Percentiles rank a stretch among this genome's conserved stretches.
Evolutionary conservation across 92 coral and sea anemone genomes (phyloP).

Genomic region (Blastomussa wellsi): DNA sequence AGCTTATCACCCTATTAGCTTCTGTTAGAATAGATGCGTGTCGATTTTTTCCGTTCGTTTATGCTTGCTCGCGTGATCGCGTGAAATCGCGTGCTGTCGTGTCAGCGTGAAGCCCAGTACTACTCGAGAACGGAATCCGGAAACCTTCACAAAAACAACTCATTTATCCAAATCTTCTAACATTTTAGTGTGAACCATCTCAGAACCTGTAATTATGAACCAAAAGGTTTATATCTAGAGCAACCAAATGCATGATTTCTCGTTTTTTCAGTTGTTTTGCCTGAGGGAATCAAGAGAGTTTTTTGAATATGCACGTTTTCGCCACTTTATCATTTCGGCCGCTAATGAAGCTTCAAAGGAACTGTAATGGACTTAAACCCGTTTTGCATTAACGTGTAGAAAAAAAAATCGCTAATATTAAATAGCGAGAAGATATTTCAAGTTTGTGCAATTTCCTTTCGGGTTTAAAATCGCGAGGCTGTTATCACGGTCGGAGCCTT

Average conservation of each 20-base stretch:
- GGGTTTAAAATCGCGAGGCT: neutral
- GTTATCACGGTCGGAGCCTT: neutral
- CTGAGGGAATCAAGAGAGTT: neutral
- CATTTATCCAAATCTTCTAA: neutral
- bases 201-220: neutral
- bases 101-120: neutral
- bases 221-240: neutral
- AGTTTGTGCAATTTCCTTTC: neutral
- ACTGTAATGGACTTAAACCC: neutral
- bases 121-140: neutral
- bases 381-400: neutral
- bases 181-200: neutral
- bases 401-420: neutral
- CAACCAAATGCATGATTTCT: neutral
- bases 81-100: neutral
- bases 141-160: neutral
- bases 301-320: conserved; percentile 4
- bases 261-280: neutral
- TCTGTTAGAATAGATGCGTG: neutral
- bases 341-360: neutral
- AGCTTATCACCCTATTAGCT: no score
- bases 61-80: conserved; percentile 1
- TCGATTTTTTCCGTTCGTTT: neutral
- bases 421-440: neutral
- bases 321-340: neutral